These are phyloP conservation scores for Trichomycterus rosablanca DNA, from an alignment of 2,113 vertebrate species.

Conservation along the genomic window DNA sequence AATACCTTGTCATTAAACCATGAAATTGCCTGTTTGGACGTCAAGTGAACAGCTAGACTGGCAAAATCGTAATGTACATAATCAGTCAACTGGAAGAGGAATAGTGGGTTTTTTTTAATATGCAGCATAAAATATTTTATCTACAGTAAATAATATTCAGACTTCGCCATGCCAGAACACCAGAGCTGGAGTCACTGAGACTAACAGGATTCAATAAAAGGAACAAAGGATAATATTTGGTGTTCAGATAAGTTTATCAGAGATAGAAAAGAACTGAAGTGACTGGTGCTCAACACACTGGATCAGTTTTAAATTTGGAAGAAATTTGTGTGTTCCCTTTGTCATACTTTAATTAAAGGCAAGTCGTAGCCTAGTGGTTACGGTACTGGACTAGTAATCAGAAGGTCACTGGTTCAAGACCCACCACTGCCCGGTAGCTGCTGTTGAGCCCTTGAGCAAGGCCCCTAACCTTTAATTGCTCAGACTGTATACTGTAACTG, in stretches of 20 bases:
- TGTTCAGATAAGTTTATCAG: constrained; percentile 38
- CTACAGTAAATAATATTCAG: constrained; percentile 32
- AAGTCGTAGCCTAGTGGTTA: too few species aligned
- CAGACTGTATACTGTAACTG: too few species aligned
- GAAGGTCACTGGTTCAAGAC: too few species aligned
- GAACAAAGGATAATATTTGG: constrained; percentile 40
- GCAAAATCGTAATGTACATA: constrained; percentile 19
- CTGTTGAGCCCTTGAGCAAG: too few species aligned
- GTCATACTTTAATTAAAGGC: constrained; percentile 12
- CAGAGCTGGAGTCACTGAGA: constrained; percentile 24
- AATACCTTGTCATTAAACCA: constrained; percentile 43
- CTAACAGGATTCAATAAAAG: too few species aligned
- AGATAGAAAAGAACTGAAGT: constrained; percentile 29
- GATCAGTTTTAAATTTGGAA: constrained; percentile 2
- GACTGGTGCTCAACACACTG: constrained; percentile 13
- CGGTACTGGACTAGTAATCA: too few species aligned
- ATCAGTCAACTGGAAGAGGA: constrained; percentile 36
- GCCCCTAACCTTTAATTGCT: too few species aligned
- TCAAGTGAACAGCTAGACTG: constrained; percentile 25
- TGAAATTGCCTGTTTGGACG: constrained; percentile 36
- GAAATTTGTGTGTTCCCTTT: constrained; percentile 21
- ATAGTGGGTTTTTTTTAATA: constrained; percentile 18
- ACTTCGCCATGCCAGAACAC: constrained; percentile 22
- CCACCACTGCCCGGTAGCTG: too few species aligned
- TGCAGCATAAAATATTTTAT: constrained; percentile 40